Base-by-base conservation (phyloP, 2,888 invertebrate species). In the Oxyteleia sp. region DNA sequence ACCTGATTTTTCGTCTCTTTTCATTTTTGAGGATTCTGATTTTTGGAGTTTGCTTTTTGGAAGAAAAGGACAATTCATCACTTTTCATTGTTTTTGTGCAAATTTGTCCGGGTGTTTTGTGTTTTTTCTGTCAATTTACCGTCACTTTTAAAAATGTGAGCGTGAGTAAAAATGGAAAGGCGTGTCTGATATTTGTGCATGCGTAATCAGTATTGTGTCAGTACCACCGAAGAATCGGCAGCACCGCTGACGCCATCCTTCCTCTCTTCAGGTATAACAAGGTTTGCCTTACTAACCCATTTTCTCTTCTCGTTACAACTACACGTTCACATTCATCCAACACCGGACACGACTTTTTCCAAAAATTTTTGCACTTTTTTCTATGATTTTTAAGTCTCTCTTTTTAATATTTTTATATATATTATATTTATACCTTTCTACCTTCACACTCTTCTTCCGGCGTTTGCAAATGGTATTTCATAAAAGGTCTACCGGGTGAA, bases 201-300 rank as follows among this genome's bases (percentile, higher is more conserved):
- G 91, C 84, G 88, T 91, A 91, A 88, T 87, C 86, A 89, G 85
- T 87, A 84, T 66, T 89, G 87, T 87, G 86, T 89, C 83, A 87
- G 80, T 82, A 53, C 79, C 84, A 85, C 84, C 75, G 84, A 84
- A 84, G 51, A n/a, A 16, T 86, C 84, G 86, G 87, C 71, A 85
- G 45, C 86, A 82, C 85, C 83, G 64, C 74, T 74, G 26, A 68
- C 83, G 71, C 84, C 87, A 64, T 86, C 78, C 84, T 64, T 83
- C 83, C 85, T 84, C 80, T 84, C 84, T 79, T 78, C 85, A 92
- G 92, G 91, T 92, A 92, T 85, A 86, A 82, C 7, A 71, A 86
- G 80, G 78, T 84, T 85, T 86, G 63, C 63, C 35, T 18, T 4
- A 84, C 78, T 87, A 87, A 87, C 80, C 64, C 64, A 84, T 85